Percentiles rank a stretch among this genome's conserved stretches.
phyloP scores from a whole-genome alignment of 1,140 invertebrate genomes.

The Phocides pigmalion region DNA sequence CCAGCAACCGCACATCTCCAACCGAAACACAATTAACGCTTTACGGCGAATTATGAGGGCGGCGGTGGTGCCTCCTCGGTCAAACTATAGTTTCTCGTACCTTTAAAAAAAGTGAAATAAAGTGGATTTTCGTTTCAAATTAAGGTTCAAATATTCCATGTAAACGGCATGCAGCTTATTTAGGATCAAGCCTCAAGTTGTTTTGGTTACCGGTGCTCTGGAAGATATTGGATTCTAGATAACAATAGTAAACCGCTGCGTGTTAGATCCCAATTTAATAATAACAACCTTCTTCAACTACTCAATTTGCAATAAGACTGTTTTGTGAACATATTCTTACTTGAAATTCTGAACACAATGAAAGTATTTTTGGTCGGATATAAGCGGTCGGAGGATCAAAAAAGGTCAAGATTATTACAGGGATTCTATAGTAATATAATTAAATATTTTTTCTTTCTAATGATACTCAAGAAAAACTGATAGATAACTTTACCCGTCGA shows the following conservation, averaged over 20 bases:
- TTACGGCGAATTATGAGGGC: too few relatives aligned
- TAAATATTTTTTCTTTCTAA: too few relatives aligned
- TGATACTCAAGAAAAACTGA: too few relatives aligned
- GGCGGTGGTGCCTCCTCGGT: too few relatives aligned
- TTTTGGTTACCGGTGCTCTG: background rate
- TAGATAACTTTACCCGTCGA: too few relatives aligned
- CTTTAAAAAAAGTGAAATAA: too few relatives aligned
- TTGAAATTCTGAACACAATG: too few relatives aligned
- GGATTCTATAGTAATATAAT: too few relatives aligned
- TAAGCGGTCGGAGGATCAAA: background rate
- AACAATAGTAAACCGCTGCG: background rate
- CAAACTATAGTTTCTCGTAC: too few relatives aligned
- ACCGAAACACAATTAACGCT: too few relatives aligned
- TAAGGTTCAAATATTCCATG: constrained; percentile 9
- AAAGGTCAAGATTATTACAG: background rate
- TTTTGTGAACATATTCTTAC: background rate
- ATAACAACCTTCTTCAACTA: constrained; percentile 9
- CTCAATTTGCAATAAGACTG: background rate
- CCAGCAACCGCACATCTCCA: too few relatives aligned
- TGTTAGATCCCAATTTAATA: background rate
- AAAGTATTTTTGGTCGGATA: background rate
- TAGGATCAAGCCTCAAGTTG: background rate
- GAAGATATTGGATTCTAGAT: constrained; percentile 6
- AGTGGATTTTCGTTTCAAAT: constrained; percentile 7
- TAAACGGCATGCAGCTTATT: constrained; percentile 1